phyloP scores from a whole-genome alignment of 2,113 vertebrate species.

The Hyla sarda region DNA sequence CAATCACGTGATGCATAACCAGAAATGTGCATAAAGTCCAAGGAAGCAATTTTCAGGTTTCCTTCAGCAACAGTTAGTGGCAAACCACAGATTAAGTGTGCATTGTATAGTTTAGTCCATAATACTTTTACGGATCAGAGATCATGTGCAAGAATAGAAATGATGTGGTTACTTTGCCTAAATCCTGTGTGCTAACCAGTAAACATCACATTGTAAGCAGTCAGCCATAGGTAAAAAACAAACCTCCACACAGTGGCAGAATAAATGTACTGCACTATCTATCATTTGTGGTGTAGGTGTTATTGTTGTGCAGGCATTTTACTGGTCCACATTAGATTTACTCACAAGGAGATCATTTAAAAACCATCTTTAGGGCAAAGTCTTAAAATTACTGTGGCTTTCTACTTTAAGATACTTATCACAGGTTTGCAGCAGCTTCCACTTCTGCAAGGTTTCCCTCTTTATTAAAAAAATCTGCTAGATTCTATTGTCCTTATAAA shows the following conservation, averaged over 20 bases:
- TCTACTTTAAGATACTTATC: neutral
- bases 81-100: neutral
- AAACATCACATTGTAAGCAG: slow-evolving; percentile 23
- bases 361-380: neutral
- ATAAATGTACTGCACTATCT: neutral
- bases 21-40: slow-evolving; percentile 18
- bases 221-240: neutral
- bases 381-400: neutral
- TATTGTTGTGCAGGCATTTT: slow-evolving; percentile 7
- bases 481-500: slow-evolving; percentile 6
- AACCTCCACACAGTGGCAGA: neutral
- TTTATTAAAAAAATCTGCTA: neutral
- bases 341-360: neutral
- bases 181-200: neutral
- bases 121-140: slow-evolving; percentile 19
- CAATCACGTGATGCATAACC: neutral
- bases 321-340: neutral
- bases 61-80: neutral
- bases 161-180: neutral
- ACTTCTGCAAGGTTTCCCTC: neutral
- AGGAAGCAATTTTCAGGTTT: neutral
- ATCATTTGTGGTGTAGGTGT: neutral
- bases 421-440: neutral
- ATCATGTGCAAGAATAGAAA: slow-evolving; percentile 22
- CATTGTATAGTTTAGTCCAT: neutral